Base-by-base conservation (phyloP, 2,888 invertebrate genomes). In the Calephelis perditalis region DNA sequence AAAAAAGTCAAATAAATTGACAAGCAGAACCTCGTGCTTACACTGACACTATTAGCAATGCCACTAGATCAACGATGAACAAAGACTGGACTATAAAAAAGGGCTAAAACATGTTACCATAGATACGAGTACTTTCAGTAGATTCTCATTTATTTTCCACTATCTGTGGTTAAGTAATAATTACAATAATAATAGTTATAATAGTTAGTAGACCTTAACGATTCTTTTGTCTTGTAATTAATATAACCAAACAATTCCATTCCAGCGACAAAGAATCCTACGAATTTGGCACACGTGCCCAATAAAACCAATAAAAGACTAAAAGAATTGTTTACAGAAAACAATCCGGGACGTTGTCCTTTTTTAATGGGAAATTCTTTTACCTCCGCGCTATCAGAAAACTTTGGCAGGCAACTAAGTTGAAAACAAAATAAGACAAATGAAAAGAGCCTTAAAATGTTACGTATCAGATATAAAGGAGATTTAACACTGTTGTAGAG, bases 341-440 rank as follows among this genome's bases (percentile, higher is more conserved):
- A 74, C 81, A 77, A 84, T 83, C 81, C 78, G 78, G 78, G 79
- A 71, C 74, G 78, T 73, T 82, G 84, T 84, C 81, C 82, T 81
- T 81, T 82, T 82, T 83, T 75, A 82, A 82, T 83, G 71, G 77
- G 74, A 80, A 82, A 85, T 86, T 85, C 83, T 81, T 85, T 79
- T 79, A 82, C 81, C 79, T 82, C 71, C 70, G 74, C 73, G 60
- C 60, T 60, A 76, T 75, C 75, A 71, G 71, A 68, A 60, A 84
- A 84, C 74, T 84, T 84, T 71, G 71, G 70, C 70, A 59, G 70
- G 73, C 74, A 80, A 78, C 75, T 63, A 74, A 79, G 77, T 79
- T 83, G 76, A 77, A 79, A 82, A 82, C 79, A 54, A 77, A 82
- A 82, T 76, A 78, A 81, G 77, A 82, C 80, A 81, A 82, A 83